These are phyloP conservation scores for Chaenocephalus aceratus DNA, from an alignment of 2,113 vertebrate species.

Conservation along the genomic window DNA sequence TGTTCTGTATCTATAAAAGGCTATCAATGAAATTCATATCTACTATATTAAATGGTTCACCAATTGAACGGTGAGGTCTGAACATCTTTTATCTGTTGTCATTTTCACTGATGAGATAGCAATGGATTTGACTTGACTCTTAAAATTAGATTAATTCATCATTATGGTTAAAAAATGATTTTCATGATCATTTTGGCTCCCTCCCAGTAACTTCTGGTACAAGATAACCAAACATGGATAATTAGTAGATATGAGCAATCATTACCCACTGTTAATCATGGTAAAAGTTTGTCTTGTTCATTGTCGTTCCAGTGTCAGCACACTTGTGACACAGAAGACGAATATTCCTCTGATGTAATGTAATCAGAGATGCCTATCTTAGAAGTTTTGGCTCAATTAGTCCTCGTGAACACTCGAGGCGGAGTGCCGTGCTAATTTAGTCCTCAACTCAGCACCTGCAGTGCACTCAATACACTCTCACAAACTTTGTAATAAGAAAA, in stretches of 20 bases:
- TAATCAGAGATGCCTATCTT: conserved; percentile 75
- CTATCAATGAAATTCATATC: conserved; percentile 52
- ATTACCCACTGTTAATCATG: conserved; percentile 71
- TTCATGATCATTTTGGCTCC: conserved; percentile 62
- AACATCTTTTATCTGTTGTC: conserved; percentile 63
- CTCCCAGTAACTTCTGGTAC: conserved; percentile 64
- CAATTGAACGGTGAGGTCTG: conserved; percentile 40
- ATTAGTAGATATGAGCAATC: conserved; percentile 69
- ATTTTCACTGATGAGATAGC: conserved; percentile 53
- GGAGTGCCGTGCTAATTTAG: conserved; percentile 68
- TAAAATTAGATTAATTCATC: conserved; percentile 55
- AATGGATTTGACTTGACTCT: conserved; percentile 46
- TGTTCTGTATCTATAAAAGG: conserved; percentile 30
- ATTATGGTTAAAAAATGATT: conserved; percentile 59
- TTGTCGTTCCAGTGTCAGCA: conserved; percentile 59
- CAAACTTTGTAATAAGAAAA: conserved; percentile 56
- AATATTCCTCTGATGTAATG: conserved; percentile 74
- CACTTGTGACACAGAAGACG: conserved; percentile 56
- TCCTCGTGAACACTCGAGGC: conserved; percentile 67
- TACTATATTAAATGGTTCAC: conserved; percentile 51
- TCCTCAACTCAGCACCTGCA: conserved; percentile 71
- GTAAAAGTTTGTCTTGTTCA: conserved; percentile 61
- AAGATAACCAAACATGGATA: conserved; percentile 75
- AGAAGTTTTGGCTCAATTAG: conserved; percentile 75
- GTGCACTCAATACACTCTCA: conserved; percentile 49